These are phyloP conservation scores for Dynastes grantii DNA, from an alignment of 2,888 invertebrate genomes.

Conservation along the genomic window DNA sequence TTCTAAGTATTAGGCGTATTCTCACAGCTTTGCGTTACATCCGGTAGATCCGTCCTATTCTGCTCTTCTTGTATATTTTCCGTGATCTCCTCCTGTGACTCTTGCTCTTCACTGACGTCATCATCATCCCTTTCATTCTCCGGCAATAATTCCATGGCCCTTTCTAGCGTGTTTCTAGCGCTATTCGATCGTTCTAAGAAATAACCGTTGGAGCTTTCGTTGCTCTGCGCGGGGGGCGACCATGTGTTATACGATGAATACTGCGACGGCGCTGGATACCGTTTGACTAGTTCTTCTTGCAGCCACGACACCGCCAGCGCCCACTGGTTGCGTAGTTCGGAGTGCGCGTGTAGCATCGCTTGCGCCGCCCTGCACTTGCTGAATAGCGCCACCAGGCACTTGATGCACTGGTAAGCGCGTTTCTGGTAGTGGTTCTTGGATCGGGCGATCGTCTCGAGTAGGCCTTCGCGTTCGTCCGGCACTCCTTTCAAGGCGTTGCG, in stretches of 20 bases:
- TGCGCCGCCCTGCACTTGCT: conserved; percentile 87
- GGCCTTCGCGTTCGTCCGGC: conserved; percentile 90
- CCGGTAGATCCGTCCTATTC: conserved; percentile 61
- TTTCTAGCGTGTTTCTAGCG: conserved; percentile 89
- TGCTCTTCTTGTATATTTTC: conserved; percentile 60
- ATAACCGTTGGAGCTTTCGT: conserved; percentile 95
- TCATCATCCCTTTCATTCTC: conserved; percentile 74
- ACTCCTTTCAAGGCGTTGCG: conserved; percentile 94
- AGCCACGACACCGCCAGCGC: conserved; percentile 93
- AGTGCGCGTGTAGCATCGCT: conserved; percentile 84
- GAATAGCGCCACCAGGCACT: conserved; percentile 94
- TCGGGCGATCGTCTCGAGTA: conserved; percentile 93
- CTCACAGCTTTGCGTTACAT: conserved; percentile 65
- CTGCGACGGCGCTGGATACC: conserved; percentile 77
- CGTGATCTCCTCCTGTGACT: conserved; percentile 65
- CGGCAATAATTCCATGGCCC: conserved; percentile 84
- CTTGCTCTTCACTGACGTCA: conserved; percentile 66
- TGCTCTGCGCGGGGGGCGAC: conserved; percentile 95
- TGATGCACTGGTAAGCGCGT: conserved; percentile 97
- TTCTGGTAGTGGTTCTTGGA: conserved; percentile 97
- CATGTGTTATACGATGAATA: conserved; percentile 90
- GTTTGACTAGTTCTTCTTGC: conserved; percentile 92
- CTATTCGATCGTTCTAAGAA: conserved; percentile 95
- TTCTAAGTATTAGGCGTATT: conserved; percentile 58
- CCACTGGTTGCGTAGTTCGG: conserved; percentile 90